Evolutionary conservation across 2,888 invertebrate genomes (phyloP).

Genomic region (Rambutsinella grinnellia): DNA sequence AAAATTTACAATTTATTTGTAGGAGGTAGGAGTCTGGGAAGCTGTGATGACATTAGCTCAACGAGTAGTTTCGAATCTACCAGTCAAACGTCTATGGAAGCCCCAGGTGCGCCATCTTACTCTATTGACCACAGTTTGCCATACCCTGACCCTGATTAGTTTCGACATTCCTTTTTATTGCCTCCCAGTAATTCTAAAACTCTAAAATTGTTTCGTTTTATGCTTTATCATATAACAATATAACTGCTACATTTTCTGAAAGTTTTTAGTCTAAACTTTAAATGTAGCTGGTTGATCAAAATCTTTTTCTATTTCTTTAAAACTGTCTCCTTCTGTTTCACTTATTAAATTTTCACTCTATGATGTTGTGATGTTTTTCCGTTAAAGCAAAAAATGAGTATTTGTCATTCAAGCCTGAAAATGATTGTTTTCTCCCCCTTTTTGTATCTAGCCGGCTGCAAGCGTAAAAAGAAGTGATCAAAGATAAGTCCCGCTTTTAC

Average conservation of each 20-base stretch:
- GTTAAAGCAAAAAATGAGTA: not conserved
- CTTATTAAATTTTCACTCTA: too few species aligned
- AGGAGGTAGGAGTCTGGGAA: slow-evolving; percentile 76
- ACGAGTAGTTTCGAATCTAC: slow-evolving; percentile 78
- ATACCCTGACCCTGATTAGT: slow-evolving; percentile 52
- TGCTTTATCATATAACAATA: too few species aligned
- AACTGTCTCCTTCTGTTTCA: too few species aligned
- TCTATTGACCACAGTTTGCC: slow-evolving; percentile 63
- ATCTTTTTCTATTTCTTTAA: too few species aligned
- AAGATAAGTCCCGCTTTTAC: slow-evolving; percentile 20
- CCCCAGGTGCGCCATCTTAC: slow-evolving; percentile 60
- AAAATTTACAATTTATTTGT: slow-evolving; percentile 69
- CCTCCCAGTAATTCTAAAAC: too few species aligned
- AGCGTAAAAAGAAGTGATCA: slow-evolving; percentile 53
- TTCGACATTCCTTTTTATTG: not conserved
- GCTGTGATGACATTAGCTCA: slow-evolving; percentile 84
- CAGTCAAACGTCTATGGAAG: slow-evolving; percentile 63
- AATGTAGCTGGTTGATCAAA: too few species aligned
- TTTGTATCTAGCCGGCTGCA: slow-evolving; percentile 36
- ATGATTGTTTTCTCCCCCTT: slow-evolving; percentile 9
- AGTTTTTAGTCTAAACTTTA: too few species aligned
- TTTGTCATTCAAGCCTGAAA: too few species aligned
- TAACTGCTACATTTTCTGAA: too few species aligned
- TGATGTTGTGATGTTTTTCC: not conserved
- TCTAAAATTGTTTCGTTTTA: too few species aligned